Conservation (phyloP, 2,888 invertebrate species). For the Tenthredo scrophulariae region DNA sequence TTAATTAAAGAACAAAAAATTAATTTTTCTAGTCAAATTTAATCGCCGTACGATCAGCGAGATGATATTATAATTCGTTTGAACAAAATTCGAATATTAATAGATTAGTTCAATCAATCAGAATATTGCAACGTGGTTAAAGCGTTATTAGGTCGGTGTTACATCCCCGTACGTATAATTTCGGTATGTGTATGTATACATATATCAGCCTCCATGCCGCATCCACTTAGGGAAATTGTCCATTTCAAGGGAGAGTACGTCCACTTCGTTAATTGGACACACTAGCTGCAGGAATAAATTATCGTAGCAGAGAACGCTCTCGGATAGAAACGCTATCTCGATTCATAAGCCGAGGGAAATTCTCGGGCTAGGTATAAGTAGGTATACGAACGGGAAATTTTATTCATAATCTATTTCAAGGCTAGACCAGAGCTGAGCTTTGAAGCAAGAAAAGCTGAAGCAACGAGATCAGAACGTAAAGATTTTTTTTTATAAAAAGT, state of each 20-base stretch:
- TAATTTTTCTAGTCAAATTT: neutral
- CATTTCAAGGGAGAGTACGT: constrained; percentile 53
- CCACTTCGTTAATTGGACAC: constrained; percentile 54
- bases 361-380: neutral
- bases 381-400: neutral
- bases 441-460: neutral
- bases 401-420: neutral
- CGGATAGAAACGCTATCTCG: constrained; percentile 1
- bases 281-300: constrained; percentile 52
- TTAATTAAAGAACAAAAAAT: neutral
- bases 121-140: constrained; percentile 39
- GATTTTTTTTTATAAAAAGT: neutral
- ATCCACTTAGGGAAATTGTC: constrained; percentile 53
- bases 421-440: neutral
- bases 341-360: constrained; percentile 20
- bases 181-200: constrained; percentile 7
- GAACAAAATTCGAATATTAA: neutral
- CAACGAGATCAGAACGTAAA: neutral
- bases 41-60: neutral
- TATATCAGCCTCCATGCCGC: constrained; percentile 7
- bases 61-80: neutral
- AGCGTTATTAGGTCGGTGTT: constrained; percentile 38
- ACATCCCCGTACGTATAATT: neutral
- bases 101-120: constrained; percentile 25
- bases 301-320: neutral